Evolutionary conservation across 2,113 vertebrate genomes (phyloP).

Genomic region (Lophura nycthemera): DNA sequence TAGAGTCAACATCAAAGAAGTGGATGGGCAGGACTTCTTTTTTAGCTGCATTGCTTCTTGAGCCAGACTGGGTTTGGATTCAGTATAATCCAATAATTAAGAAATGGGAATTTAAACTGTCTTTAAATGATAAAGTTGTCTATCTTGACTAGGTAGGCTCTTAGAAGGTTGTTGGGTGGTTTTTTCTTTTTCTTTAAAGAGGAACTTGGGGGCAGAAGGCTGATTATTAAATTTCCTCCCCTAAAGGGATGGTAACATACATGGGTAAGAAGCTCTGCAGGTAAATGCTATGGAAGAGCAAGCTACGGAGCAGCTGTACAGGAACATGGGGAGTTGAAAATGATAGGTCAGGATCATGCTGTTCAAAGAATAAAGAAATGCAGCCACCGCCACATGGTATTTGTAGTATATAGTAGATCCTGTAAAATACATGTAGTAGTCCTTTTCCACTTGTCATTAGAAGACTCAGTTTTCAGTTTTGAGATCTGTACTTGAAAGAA

Average conservation of each 20-base stretch:
- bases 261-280: background rate
- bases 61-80: background rate
- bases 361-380: background rate
- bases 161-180: background rate
- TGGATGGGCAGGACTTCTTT: background rate
- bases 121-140: background rate
- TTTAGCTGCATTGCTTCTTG: background rate
- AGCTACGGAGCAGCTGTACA: background rate
- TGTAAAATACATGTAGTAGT: background rate
- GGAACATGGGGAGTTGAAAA: background rate
- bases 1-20: background rate
- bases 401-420: background rate
- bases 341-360: background rate
- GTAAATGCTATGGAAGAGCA: background rate
- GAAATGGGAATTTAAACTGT: background rate
- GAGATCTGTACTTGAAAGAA: background rate
- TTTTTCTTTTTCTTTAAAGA: background rate
- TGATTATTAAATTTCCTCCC: background rate
- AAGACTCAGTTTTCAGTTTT: background rate
- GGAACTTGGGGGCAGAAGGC: background rate
- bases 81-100: background rate
- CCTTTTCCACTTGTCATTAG: background rate
- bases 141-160: background rate
- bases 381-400: background rate
- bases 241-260: background rate